These are phyloP conservation scores for Ormyrus labotus DNA, from an alignment of 2,888 invertebrate genomes.

Conservation along the genomic window DNA sequence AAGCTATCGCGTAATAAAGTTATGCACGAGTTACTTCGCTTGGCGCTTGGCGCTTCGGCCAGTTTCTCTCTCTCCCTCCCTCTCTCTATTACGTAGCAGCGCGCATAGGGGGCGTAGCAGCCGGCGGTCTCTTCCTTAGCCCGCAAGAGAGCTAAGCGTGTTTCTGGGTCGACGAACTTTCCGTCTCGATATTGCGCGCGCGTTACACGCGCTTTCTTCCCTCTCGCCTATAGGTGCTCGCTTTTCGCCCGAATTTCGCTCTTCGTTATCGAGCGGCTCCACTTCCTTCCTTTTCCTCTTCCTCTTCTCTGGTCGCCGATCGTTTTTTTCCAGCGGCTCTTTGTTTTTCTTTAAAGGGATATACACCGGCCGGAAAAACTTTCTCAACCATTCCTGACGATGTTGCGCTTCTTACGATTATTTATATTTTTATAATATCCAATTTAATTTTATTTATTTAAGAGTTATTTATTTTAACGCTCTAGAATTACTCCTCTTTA, in stretches of 20 bases:
- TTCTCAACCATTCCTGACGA: too few species aligned
- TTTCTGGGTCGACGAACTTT: constrained; percentile 58
- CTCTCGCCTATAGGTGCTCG: neutral
- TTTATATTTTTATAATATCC: too few species aligned
- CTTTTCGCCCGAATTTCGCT: constrained; percentile 12
- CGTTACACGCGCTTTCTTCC: constrained; percentile 5
- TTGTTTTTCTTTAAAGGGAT: too few species aligned
- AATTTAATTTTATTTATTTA: too few species aligned
- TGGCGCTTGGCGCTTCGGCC: neutral
- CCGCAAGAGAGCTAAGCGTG: constrained; percentile 42
- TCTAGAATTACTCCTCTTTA: too few species aligned
- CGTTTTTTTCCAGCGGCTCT: too few species aligned
- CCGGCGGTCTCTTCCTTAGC: constrained; percentile 5
- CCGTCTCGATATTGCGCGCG: constrained; percentile 49
- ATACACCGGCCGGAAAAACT: too few species aligned
- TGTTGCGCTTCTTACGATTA: too few species aligned
- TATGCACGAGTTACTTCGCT: constrained; percentile 35
- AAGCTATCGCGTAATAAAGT: constrained; percentile 46
- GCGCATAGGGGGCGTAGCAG: neutral
- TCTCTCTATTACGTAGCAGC: constrained; percentile 42
- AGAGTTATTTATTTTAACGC: too few species aligned
- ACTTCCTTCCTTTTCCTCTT: neutral
- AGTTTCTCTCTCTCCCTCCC: constrained; percentile 26
- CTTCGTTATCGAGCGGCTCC: neutral
- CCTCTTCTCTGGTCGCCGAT: neutral